Conservation (phyloP, 2,888 invertebrate species). For the Trichopria drosophilae region DNA sequence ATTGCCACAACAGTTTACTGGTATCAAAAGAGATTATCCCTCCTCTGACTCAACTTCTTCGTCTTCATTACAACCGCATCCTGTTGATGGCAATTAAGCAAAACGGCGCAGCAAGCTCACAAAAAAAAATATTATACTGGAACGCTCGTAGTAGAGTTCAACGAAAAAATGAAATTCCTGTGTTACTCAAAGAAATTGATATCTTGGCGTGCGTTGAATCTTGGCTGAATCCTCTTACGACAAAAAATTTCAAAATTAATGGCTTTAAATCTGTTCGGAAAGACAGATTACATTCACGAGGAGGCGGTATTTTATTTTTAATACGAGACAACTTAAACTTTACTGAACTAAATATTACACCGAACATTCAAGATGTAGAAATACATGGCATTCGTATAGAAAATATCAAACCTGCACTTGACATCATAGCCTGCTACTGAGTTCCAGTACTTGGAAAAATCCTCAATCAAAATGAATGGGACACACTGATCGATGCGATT, state of each 20-base stretch:
- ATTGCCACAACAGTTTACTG: too few species aligned
- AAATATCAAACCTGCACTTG: background rate
- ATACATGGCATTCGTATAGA: constrained; percentile 1
- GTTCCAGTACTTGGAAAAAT: background rate
- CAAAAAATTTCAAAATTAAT: background rate
- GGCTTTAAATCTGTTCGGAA: background rate
- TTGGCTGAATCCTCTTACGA: background rate
- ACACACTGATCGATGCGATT: background rate
- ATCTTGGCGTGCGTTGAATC: background rate
- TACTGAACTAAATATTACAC: background rate
- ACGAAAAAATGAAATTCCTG: background rate
- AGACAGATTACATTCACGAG: background rate
- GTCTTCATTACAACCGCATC: too few species aligned
- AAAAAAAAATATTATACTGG: too few species aligned
- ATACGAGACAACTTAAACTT: constrained; percentile 2
- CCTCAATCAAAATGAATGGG: constrained; percentile 6
- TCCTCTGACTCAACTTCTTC: too few species aligned
- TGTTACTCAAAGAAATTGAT: background rate
- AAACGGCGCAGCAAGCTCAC: too few species aligned
- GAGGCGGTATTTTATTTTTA: constrained; percentile 13
- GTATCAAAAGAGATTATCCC: too few species aligned
- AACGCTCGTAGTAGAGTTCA: background rate
- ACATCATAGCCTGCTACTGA: constrained; percentile 6
- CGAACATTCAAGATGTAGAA: background rate
- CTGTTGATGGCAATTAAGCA: too few species aligned